Evolutionary conservation across 2,113 vertebrate genomes (phyloP).

Genomic region (Morone chrysops): DNA sequence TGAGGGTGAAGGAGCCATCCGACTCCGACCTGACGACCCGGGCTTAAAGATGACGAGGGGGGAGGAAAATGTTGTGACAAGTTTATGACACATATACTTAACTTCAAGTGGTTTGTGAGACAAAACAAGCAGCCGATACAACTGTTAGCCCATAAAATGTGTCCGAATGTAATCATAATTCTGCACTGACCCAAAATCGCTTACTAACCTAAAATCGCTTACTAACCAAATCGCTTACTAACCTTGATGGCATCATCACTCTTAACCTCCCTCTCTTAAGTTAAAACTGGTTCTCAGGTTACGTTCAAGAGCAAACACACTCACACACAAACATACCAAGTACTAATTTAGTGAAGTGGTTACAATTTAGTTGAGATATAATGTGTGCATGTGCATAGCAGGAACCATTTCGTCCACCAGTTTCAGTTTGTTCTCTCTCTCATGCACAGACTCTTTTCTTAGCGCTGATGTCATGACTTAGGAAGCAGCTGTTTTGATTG

Average conservation of each 20-base stretch:
- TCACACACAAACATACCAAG: background rate
- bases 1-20: conserved; percentile 86
- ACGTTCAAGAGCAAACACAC: background rate
- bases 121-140: background rate
- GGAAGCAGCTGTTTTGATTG: conserved; percentile 70
- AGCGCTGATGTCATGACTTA: conserved; percentile 69
- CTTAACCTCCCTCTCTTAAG: background rate
- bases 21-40: conserved; percentile 78
- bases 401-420: background rate
- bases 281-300: background rate
- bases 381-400: background rate
- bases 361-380: too few species aligned
- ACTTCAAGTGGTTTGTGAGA: background rate
- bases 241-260: background rate
- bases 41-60: conserved; percentile 83
- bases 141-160: background rate
- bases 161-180: background rate
- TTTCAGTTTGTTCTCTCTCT: conserved; percentile 28
- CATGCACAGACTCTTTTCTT: conserved; percentile 49
- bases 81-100: conserved; percentile 23
- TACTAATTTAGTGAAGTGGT: background rate
- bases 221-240: too few species aligned
- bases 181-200: background rate
- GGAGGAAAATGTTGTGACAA: conserved; percentile 31
- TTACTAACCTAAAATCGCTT: too few species aligned